A percentile compares a stretch with the other conserved stretches of the same genome.
Evolutionary conservation across 1,140 invertebrate genomes (phyloP).

Genomic region (Mactra quadrangularis): DNA sequence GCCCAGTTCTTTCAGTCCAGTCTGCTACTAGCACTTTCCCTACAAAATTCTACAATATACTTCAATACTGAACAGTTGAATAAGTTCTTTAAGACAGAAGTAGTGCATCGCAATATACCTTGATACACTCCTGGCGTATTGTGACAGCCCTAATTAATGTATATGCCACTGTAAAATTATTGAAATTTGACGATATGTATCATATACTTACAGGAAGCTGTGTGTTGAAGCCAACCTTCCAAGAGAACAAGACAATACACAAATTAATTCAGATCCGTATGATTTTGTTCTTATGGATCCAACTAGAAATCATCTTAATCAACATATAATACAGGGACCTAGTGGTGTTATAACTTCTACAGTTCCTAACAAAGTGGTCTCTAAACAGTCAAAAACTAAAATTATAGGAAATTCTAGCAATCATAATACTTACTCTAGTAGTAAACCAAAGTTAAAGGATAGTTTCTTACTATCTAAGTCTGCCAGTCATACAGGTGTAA

Average conservation of each 20-base stretch:
- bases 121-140: no score
- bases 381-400: conserved; percentile 72
- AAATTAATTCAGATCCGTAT: conserved; percentile 79
- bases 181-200: no score
- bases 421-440: conserved; percentile 36
- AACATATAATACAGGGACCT: conserved; percentile 56
- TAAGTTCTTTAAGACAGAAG: no score
- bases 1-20: no score
- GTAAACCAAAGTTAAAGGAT: conserved; percentile 62
- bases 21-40: no score
- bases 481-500: neutral
- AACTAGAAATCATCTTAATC: conserved; percentile 38
- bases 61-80: no score
- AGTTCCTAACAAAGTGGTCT: conserved; percentile 59
- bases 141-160: no score
- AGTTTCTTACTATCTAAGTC: conserved; percentile 41
- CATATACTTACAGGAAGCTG: conserved; percentile 77
- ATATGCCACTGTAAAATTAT: no score
- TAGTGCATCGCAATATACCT: no score
- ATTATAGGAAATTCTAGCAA: conserved; percentile 55
- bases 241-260: conserved; percentile 72
- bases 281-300: conserved; percentile 77
- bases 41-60: no score
- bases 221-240: conserved; percentile 81
- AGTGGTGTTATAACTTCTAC: conserved; percentile 29